Conservation (phyloP, 2,113 vertebrate species). For the Dicrurus megarhynchus region DNA sequence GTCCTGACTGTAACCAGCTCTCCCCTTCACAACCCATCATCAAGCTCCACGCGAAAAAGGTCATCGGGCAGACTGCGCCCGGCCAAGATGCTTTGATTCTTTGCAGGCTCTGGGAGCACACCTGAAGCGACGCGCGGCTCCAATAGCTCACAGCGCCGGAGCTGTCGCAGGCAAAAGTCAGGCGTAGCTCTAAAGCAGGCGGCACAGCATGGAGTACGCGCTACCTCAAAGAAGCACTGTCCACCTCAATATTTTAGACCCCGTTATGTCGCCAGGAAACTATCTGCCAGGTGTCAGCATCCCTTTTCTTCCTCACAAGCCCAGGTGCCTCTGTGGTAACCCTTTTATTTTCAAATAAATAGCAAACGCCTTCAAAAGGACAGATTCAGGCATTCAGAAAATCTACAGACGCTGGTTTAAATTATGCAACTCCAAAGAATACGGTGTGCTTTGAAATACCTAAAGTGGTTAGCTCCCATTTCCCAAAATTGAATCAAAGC, state of each 20-base stretch:
- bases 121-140: conserved; percentile 75
- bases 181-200: conserved; percentile 33
- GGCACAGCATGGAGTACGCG: background rate
- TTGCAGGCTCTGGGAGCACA: conserved; percentile 62
- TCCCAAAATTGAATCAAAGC: conserved; percentile 10
- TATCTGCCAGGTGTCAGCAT: conserved; percentile 48
- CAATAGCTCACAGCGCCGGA: conserved; percentile 50
- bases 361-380: background rate
- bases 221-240: conserved; percentile 53
- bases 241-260: conserved; percentile 54
- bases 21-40: conserved; percentile 82
- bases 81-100: conserved; percentile 67
- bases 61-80: conserved; percentile 73
- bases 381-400: background rate
- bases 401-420: background rate
- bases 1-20: conserved; percentile 76
- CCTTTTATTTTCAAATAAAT: conserved; percentile 19
- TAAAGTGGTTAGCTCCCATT: background rate
- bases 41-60: conserved; percentile 76
- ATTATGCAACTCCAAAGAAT: conserved; percentile 6
- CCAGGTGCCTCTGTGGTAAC: background rate
- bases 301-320: conserved; percentile 5
- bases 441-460: background rate
- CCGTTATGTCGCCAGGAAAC: conserved; percentile 34
- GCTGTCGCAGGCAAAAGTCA: conserved; percentile 54